Percentiles rank a stretch among this genome's conserved stretches.
Evolutionary conservation across 2,113 vertebrate species (phyloP).

Genomic region (Cacatua alba): DNA sequence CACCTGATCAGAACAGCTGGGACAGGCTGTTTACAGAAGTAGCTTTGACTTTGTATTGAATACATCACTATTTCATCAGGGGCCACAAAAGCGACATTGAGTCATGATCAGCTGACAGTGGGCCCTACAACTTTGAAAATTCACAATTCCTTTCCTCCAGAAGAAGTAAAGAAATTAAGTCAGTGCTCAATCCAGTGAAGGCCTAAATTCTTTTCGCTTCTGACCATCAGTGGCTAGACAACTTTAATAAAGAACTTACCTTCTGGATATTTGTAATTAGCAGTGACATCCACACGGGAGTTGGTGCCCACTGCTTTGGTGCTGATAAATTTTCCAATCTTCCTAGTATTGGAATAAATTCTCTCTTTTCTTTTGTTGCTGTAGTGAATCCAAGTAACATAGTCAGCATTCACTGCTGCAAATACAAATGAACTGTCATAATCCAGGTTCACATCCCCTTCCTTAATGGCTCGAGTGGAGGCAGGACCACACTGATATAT

Average conservation of each 20-base stretch:
- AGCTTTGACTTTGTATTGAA: background rate
- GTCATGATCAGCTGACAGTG: background rate
- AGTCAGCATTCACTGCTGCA: slow-evolving; percentile 87
- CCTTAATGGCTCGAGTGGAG: slow-evolving; percentile 79
- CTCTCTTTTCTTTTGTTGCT: slow-evolving; percentile 71
- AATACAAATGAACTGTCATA: slow-evolving; percentile 84
- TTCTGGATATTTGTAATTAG: slow-evolving; percentile 83
- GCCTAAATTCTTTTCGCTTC: background rate
- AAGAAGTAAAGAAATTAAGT: background rate
- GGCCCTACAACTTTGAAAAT: background rate
- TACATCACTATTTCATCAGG: background rate
- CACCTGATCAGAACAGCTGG: background rate
- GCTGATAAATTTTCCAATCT: slow-evolving; percentile 80
- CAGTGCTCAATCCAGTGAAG: background rate
- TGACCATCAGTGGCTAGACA: background rate
- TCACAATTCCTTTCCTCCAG: background rate
- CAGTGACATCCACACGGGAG: slow-evolving; percentile 76
- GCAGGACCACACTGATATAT: slow-evolving; percentile 85
- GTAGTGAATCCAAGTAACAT: slow-evolving; percentile 75
- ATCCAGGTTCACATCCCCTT: slow-evolving; percentile 77
- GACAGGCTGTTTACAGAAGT: background rate
- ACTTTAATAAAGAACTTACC: slow-evolving; percentile 68
- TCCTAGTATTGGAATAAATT: slow-evolving; percentile 62
- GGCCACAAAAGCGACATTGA: background rate
- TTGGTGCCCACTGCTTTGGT: slow-evolving; percentile 83